Percentiles rank a stretch among this genome's conserved stretches.
These are phyloP conservation scores for Lates japonicus DNA, from an alignment of 2,797 vertebrate species.

Conservation along the genomic window DNA sequence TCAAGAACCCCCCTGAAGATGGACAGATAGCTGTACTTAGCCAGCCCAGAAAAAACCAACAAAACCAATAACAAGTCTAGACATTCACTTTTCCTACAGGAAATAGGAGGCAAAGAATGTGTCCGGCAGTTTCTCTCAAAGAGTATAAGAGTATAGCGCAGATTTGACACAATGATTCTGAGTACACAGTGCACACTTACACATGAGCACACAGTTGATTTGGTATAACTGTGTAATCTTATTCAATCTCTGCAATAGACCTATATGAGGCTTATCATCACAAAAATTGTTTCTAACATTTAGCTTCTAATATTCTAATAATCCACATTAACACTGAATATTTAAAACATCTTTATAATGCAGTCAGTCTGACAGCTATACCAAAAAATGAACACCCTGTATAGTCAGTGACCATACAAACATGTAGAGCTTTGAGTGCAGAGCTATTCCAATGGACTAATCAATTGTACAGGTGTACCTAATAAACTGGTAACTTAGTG, in stretches of 20 bases:
- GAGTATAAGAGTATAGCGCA: background rate
- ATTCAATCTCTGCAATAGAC: background rate
- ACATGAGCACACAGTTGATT: too few species aligned
- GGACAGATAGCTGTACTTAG: background rate
- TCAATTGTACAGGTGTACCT: too few species aligned
- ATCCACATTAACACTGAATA: background rate
- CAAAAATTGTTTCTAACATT: background rate
- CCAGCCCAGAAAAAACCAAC: background rate
- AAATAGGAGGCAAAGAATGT: background rate
- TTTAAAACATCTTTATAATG: too few species aligned
- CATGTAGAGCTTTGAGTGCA: too few species aligned
- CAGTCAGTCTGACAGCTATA: background rate
- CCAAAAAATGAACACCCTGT: too few species aligned
- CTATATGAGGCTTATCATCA: background rate
- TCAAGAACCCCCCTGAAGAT: constrained; percentile 91
- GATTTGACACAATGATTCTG: background rate
- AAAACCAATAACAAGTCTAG: background rate
- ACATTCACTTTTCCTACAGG: background rate
- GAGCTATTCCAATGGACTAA: too few species aligned
- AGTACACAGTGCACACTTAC: too few species aligned
- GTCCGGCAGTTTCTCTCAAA: background rate
- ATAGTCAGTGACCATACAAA: too few species aligned
- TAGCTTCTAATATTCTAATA: background rate
- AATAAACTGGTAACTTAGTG: too few species aligned
- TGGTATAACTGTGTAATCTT: background rate